Base-by-base conservation (phyloP, 1,140 invertebrate species). In the Drosophila mayri region DNA sequence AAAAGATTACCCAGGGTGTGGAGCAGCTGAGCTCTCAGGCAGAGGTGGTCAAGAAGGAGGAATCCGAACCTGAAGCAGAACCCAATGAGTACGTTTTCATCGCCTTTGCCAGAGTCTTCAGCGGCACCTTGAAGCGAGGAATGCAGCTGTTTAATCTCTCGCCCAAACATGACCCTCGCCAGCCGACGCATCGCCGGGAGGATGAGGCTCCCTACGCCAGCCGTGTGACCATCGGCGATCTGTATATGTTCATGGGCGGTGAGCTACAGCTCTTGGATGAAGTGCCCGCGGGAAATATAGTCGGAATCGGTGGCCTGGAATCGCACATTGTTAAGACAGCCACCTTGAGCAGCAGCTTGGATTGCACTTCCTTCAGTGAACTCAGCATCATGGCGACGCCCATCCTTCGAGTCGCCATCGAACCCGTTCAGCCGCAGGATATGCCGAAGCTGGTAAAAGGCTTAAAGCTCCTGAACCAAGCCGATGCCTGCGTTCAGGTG, bases 221-320 rank as follows among this genome's bases (percentile, higher is more conserved):
- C 9, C 94, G 92, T 77, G 95, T 95, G 0, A 94, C 75, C 9
- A 93, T 98, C 9, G 93, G 95, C 14, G 95, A 96, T 83, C 92
- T 99, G 0, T 99, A 98, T 91, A 93, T 99, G 73, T 94, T 99
- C 28, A 98, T 99, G 97, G 99, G 99, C 6, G 94, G 97, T 84
- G 98, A 99, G 83, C 93, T 99, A 35, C 96, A 98, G 93, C 81
- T 94, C 0, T 94, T 99, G 16, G 95, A 97, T 35, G 94, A 95
- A 91, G 97, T 97, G 1, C 95, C 96, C 18, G 97, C 98, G 61
- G 99, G 99, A 9, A 98, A 98, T 93, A 96, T 99, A 60, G 95
- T 98, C 55, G 97, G 96, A 52, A 98, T 99, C 67, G 97, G 97
- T 35, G 97, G 96, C 9, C 92, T 99, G 59, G 97, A 99, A 81